phyloP scores from a whole-genome alignment of 2,797 vertebrate species.

The Sebastes cheni region DNA sequence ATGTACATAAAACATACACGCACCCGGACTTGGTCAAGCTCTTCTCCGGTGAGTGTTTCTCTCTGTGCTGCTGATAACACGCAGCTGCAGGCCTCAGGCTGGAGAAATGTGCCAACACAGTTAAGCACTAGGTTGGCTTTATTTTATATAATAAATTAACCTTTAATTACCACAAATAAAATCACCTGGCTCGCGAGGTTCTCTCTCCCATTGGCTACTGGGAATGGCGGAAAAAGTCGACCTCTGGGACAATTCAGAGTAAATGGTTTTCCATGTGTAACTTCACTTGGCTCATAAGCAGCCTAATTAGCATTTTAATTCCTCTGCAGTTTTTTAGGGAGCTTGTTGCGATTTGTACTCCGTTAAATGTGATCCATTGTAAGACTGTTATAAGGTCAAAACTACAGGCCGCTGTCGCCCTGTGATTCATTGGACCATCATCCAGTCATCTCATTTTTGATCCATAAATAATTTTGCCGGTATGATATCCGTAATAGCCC shows the following conservation, averaged over 20 bases:
- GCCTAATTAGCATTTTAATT: conserved; percentile 46
- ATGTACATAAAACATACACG: background rate
- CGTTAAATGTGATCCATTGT: conserved; percentile 25
- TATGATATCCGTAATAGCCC: conserved; percentile 39
- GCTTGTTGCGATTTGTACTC: conserved; percentile 27
- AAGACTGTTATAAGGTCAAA: conserved; percentile 44
- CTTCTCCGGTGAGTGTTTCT: background rate
- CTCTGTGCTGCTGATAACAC: conserved; percentile 13
- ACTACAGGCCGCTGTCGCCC: background rate
- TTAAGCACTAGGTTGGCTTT: conserved; percentile 38
- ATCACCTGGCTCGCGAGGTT: conserved; percentile 40
- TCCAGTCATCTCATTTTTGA: conserved; percentile 43
- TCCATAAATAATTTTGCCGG: conserved; percentile 52
- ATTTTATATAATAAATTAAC: conserved; percentile 47
- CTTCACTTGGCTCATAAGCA: conserved; percentile 34
- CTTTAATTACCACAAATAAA: conserved; percentile 67
- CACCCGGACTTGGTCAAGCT: conserved; percentile 1
- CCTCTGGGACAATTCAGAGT: conserved; percentile 36
- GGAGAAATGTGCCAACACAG: conserved; percentile 34
- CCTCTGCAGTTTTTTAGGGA: conserved; percentile 20
- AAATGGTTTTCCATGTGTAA: conserved; percentile 43
- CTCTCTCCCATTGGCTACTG: conserved; percentile 25
- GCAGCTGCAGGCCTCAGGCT: conserved; percentile 54
- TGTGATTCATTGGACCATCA: conserved; percentile 28
- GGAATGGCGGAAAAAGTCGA: conserved; percentile 33